Evolutionary conservation across 2,113 vertebrate species (phyloP).

Genomic region (Notothenia coriiceps): DNA sequence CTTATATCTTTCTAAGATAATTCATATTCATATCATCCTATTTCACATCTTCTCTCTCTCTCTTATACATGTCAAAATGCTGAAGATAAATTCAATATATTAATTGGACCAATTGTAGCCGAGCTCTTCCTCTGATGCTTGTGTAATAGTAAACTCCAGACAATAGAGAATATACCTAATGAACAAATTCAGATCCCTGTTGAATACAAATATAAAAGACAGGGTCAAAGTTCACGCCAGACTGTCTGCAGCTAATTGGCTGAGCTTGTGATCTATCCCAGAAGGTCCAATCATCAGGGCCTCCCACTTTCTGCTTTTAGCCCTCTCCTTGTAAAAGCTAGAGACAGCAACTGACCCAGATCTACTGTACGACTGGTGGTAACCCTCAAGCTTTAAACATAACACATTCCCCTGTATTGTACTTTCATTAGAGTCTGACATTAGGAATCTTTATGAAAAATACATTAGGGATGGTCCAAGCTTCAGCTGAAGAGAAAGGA

Average conservation of each 20-base stretch:
- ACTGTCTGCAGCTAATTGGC: slow-evolving; percentile 79
- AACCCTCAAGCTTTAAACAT: slow-evolving; percentile 9
- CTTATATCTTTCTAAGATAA: slow-evolving; percentile 16
- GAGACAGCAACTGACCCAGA: slow-evolving; percentile 62
- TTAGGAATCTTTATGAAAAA: slow-evolving; percentile 34
- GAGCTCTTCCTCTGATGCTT: slow-evolving; percentile 58
- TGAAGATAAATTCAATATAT: slow-evolving; percentile 39
- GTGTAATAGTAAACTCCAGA: slow-evolving; percentile 60
- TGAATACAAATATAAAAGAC: slow-evolving; percentile 66
- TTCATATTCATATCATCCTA: neutral
- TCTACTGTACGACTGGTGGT: slow-evolving; percentile 35
- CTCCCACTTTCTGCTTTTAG: slow-evolving; percentile 53
- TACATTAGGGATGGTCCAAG: slow-evolving; percentile 1
- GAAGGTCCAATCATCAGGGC: slow-evolving; percentile 64
- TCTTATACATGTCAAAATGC: slow-evolving; percentile 60
- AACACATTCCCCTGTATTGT: slow-evolving; percentile 27
- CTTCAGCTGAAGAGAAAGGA: slow-evolving; percentile 5
- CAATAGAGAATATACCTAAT: slow-evolving; percentile 69
- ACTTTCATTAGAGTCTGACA: slow-evolving; percentile 39
- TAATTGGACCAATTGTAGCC: slow-evolving; percentile 58
- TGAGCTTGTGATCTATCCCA: slow-evolving; percentile 69
- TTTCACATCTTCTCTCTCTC: slow-evolving; percentile 14
- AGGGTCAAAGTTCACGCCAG: slow-evolving; percentile 69
- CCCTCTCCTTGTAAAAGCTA: slow-evolving; percentile 64
- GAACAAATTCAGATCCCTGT: slow-evolving; percentile 75